phyloP scores from a whole-genome alignment of 2,797 vertebrate species.

The Lacerta bilineata region DNA sequence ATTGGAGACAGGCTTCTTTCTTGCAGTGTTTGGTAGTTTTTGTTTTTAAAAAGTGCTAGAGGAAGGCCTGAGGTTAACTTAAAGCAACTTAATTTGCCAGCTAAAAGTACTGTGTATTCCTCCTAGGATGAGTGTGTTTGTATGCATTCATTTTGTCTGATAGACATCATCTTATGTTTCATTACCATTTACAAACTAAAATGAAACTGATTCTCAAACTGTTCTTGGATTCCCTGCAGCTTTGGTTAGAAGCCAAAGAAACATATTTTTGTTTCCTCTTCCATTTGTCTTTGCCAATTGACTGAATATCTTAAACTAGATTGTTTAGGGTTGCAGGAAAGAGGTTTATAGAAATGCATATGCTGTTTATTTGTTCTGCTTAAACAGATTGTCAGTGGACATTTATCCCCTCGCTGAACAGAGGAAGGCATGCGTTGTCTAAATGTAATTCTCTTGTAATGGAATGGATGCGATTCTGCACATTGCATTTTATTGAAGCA shows the following conservation, averaged over 20 bases:
- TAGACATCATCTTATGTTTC: constrained; percentile 35
- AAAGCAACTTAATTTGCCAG: background rate
- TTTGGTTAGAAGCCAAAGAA: constrained; percentile 49
- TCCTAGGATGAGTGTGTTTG: background rate
- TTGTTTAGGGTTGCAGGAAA: constrained; percentile 39
- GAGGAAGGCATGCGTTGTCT: background rate
- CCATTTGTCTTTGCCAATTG: constrained; percentile 60
- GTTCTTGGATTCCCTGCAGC: constrained; percentile 14
- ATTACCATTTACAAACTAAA: constrained; percentile 37
- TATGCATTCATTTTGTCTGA: background rate
- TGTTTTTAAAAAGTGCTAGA: too few relatives aligned
- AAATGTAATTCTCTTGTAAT: constrained; percentile 48
- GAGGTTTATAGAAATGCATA: constrained; percentile 37
- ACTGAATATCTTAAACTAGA: constrained; percentile 43
- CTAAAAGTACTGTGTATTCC: background rate
- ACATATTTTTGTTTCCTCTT: background rate
- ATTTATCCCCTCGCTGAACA: background rate
- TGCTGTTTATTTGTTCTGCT: constrained; percentile 54
- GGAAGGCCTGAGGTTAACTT: too few relatives aligned
- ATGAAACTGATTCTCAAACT: constrained; percentile 56
- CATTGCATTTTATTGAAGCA: constrained; percentile 36
- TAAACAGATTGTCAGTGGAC: constrained; percentile 29
- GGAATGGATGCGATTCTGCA: constrained; percentile 19
- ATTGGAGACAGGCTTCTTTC: too few relatives aligned
- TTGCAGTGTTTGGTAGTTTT: too few relatives aligned